Percentiles rank a stretch among this genome's conserved stretches.
These are phyloP conservation scores for Omphaloscelis lunosa DNA, from an alignment of 2,888 invertebrate genomes.

Conservation along the genomic window DNA sequence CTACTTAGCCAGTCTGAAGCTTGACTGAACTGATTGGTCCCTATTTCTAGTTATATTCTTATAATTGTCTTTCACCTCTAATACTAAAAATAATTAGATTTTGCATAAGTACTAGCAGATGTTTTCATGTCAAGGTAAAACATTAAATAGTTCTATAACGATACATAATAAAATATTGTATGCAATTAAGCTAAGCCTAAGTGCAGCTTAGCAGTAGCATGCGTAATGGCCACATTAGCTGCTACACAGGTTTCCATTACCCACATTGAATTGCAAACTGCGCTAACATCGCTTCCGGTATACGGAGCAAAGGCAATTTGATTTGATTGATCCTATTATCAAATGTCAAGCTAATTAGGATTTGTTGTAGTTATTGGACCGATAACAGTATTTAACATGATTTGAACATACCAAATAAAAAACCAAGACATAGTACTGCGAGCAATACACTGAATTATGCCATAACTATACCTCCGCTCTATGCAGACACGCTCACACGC, in stretches of 20 bases:
- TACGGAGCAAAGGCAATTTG: neutral
- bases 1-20: too few species aligned
- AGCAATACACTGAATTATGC: too few species aligned
- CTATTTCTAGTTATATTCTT: too few species aligned
- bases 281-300: neutral
- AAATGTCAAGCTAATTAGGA: neutral
- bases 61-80: too few species aligned
- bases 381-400: neutral
- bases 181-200: neutral
- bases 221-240: slow-evolving; percentile 35
- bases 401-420: neutral
- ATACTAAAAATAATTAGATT: too few species aligned
- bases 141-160: neutral
- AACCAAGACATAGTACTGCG: too few species aligned
- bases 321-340: neutral
- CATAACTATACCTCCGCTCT: too few species aligned
- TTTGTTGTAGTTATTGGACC: too few species aligned
- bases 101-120: too few species aligned
- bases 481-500: too few species aligned
- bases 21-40: too few species aligned
- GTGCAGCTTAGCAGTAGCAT: slow-evolving; percentile 15
- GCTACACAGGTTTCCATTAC: neutral
- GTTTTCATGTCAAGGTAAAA: neutral
- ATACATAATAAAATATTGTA: neutral
- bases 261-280: slow-evolving; percentile 28